Percentiles rank a stretch among this genome's conserved stretches.
These are phyloP conservation scores for Hippotragus niger DNA, from an alignment of 2,113 vertebrate species.

Conservation along the genomic window DNA sequence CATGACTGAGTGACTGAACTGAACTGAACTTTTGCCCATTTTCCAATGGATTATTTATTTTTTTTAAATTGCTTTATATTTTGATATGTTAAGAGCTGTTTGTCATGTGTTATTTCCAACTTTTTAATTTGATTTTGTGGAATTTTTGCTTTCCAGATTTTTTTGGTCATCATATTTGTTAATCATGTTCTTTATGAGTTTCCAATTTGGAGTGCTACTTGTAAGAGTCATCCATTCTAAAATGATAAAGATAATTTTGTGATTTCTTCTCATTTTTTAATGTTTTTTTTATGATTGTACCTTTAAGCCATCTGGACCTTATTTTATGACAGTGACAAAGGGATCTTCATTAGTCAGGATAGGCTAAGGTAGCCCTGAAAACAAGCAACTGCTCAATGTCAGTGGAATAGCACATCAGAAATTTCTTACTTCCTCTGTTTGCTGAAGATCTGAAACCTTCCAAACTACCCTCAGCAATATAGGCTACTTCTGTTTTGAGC, in stretches of 20 bases:
- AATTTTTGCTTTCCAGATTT: neutral
- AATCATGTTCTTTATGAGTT: neutral
- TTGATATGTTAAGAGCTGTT: neutral
- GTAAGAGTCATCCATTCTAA: neutral
- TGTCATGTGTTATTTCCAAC: neutral
- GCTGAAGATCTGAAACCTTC: neutral
- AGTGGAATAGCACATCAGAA: neutral
- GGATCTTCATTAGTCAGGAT: neutral
- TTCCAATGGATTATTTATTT: neutral
- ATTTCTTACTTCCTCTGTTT: neutral
- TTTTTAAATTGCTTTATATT: neutral
- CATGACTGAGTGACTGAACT: neutral
- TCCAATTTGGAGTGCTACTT: neutral
- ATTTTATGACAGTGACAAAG: neutral
- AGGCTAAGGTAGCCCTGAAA: neutral
- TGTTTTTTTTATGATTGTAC: neutral
- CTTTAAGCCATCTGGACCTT: neutral
- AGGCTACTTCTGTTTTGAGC: neutral
- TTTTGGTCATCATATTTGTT: neutral
- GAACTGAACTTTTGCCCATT: neutral
- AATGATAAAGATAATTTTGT: slow-evolving; percentile 10
- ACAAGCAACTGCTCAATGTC: neutral
- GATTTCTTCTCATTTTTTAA: neutral
- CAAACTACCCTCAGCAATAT: neutral
- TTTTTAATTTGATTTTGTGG: neutral